phyloP scores from a whole-genome alignment of 2,797 vertebrate species.

The Balearica regulorum region DNA sequence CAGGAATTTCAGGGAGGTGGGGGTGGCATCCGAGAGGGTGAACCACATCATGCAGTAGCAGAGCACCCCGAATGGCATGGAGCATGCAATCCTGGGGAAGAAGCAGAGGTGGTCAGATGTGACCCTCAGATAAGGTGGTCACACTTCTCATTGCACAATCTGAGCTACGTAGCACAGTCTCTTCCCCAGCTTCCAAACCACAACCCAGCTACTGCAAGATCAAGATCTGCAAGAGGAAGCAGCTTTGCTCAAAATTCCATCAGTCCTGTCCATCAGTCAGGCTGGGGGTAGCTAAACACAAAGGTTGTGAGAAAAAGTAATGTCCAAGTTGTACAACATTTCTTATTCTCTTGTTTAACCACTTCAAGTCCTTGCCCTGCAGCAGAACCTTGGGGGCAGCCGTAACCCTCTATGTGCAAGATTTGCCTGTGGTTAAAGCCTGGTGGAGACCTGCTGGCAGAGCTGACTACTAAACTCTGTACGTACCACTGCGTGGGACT shows the following conservation, averaged over 20 bases:
- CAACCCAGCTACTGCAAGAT: background rate
- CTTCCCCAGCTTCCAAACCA: background rate
- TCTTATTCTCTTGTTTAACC: background rate
- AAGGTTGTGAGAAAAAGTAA: background rate
- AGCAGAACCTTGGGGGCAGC: background rate
- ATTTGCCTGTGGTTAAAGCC: background rate
- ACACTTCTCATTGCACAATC: background rate
- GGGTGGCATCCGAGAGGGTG: constrained; percentile 49
- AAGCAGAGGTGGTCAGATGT: background rate
- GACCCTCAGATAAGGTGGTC: background rate
- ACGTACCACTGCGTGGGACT: too few relatives aligned
- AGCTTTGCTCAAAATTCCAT: background rate
- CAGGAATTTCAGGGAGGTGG: constrained; percentile 58
- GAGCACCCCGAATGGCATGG: constrained; percentile 70
- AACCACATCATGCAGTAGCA: constrained; percentile 76
- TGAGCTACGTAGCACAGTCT: background rate
- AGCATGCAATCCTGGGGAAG: constrained; percentile 69
- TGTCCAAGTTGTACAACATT: background rate
- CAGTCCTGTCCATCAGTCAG: background rate
- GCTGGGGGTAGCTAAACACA: background rate
- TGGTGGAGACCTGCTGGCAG: background rate
- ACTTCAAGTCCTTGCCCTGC: background rate
- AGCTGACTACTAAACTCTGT: background rate
- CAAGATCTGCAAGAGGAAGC: background rate
- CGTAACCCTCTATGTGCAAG: background rate